Evolutionary conservation across 2,113 vertebrate species (phyloP).

Genomic region (Eleginops maclovinus): DNA sequence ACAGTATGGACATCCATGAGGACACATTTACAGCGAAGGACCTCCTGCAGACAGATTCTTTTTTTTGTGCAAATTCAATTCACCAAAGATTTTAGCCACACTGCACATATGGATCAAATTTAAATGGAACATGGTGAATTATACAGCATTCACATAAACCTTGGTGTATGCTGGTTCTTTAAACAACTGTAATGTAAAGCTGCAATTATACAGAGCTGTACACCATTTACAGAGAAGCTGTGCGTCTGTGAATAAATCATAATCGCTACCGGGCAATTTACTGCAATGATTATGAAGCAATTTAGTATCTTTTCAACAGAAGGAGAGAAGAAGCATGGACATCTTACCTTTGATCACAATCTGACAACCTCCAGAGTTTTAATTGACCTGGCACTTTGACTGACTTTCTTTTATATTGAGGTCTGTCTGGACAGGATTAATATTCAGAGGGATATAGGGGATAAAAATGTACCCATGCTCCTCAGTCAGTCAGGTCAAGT

Average conservation of each 20-base stretch:
- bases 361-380: neutral
- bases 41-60: too few species aligned
- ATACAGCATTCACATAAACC: neutral
- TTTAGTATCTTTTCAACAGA: neutral
- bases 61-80: too few species aligned
- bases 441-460: too few species aligned
- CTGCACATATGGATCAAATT: neutral
- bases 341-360: neutral
- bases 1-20: conserved; percentile 1
- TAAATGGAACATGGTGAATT: neutral
- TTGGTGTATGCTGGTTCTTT: too few species aligned
- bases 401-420: too few species aligned
- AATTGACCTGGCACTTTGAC: too few species aligned
- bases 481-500: too few species aligned
- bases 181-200: neutral
- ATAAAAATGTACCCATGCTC: too few species aligned
- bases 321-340: neutral
- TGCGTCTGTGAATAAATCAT: too few species aligned
- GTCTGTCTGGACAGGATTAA: too few species aligned
- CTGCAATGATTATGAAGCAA: conserved; percentile 13
- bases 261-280: conserved; percentile 9
- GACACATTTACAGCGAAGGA: conserved; percentile 10
- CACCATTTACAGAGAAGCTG: neutral
- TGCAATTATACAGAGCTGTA: neutral
- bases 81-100: neutral